Evolutionary conservation across 2,797 vertebrate genomes (phyloP).

Genomic region (Eospalax fontanierii): DNA sequence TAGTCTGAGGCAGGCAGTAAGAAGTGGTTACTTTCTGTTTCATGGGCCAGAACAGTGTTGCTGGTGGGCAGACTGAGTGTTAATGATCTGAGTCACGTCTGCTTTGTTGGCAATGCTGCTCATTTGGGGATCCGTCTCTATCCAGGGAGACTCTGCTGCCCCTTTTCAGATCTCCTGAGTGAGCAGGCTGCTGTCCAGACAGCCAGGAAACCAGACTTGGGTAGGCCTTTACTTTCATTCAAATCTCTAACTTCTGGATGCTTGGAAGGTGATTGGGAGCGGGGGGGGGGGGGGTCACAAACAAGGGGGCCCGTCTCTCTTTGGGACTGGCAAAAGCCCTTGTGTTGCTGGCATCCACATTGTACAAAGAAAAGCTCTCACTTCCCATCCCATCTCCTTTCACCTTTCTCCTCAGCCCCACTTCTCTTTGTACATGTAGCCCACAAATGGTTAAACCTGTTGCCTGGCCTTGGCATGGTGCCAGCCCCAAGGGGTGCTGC

Average conservation of each 20-base stretch:
- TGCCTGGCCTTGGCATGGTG: slow-evolving; percentile 85
- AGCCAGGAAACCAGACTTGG: neutral
- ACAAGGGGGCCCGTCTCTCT: neutral
- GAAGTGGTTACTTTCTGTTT: neutral
- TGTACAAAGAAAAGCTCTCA: neutral
- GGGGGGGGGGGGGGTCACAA: neutral
- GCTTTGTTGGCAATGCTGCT: no score
- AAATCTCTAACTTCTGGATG: neutral
- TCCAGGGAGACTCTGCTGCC: neutral
- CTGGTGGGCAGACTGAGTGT: neutral
- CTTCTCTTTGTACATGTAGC: neutral
- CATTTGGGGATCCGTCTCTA: neutral
- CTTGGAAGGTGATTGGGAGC: neutral
- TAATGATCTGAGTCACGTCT: neutral
- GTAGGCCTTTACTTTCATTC: neutral
- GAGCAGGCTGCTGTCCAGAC: neutral
- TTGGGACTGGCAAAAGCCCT: neutral
- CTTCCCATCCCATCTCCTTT: fast-evolving
- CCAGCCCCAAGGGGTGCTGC: slow-evolving; percentile 85
- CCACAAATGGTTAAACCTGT: slow-evolving; percentile 84
- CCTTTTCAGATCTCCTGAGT: neutral
- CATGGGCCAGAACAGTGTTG: fast-evolving
- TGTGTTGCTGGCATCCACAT: neutral
- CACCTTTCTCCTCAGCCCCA: neutral
- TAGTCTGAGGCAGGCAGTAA: neutral